Conservation (phyloP, 2,113 vertebrate genomes). For the Pseudorectes ferrugineus region DNA sequence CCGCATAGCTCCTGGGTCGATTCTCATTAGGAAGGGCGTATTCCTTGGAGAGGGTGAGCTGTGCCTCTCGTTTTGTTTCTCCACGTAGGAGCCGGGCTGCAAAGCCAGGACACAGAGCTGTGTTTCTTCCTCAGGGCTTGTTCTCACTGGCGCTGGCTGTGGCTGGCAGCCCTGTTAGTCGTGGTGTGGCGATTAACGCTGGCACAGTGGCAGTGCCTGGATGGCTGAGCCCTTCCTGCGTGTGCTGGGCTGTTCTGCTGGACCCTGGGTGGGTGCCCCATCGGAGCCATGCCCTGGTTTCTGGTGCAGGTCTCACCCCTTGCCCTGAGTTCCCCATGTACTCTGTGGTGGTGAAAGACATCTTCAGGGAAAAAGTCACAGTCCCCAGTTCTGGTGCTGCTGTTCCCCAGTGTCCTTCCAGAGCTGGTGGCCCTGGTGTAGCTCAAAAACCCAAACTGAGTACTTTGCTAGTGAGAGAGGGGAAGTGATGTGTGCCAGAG, state of each 20-base stretch:
- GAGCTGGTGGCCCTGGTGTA: background rate
- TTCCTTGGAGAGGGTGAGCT: background rate
- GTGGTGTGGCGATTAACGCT: rapidly evolving
- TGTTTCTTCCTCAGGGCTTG: slow-evolving; percentile 17
- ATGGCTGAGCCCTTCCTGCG: background rate
- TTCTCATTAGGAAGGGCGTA: slow-evolving; percentile 48
- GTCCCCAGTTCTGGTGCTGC: background rate
- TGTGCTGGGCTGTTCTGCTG: background rate
- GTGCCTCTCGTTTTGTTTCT: background rate
- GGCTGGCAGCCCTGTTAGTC: background rate
- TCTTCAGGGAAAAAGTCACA: background rate
- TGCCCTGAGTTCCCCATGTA: rapidly evolving
- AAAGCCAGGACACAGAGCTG: background rate
- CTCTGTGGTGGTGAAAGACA: background rate
- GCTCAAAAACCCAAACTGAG: background rate
- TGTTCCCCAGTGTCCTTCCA: background rate
- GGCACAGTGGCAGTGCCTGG: rapidly evolving
- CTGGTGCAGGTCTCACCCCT: background rate
- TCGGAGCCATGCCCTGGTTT: rapidly evolving
- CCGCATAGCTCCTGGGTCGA: slow-evolving; percentile 28
- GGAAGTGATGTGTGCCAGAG: background rate
- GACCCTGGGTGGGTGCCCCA: background rate
- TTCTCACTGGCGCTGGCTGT: background rate
- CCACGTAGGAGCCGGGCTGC: rapidly evolving
- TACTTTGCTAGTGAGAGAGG: background rate